phyloP scores from a whole-genome alignment of 2,113 vertebrate genomes.

The Dromiciops gliroides region DNA sequence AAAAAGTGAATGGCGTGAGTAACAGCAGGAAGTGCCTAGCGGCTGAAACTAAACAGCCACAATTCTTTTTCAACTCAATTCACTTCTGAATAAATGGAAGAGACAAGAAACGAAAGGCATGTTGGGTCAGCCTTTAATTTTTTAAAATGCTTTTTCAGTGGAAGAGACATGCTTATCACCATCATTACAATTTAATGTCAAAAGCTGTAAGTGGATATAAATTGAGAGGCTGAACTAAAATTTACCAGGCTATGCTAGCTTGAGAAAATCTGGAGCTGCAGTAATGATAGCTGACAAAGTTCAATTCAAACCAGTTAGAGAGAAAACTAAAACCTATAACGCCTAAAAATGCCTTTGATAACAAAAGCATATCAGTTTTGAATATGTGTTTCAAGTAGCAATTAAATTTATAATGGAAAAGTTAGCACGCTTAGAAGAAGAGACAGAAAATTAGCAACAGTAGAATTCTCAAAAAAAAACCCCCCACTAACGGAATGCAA shows the following conservation, averaged over 20 bases:
- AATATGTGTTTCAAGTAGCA: neutral
- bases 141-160: neutral
- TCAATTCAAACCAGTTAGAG: neutral
- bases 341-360: neutral
- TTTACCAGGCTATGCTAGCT: neutral
- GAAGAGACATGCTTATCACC: neutral
- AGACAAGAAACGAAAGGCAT: neutral
- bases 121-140: neutral
- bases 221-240: neutral
- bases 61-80: neutral
- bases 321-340: neutral
- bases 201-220: neutral
- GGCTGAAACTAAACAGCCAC: neutral
- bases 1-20: neutral
- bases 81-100: neutral
- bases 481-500: neutral
- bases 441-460: neutral
- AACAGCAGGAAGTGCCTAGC: neutral
- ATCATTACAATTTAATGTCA: neutral
- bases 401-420: neutral
- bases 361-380: neutral
- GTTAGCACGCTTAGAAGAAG: neutral
- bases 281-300: neutral
- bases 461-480: neutral
- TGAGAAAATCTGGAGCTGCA: neutral